A percentile compares a stretch with the other conserved stretches of the same genome.
Evolutionary conservation across 2,797 vertebrate species (phyloP).

Genomic region (Steatocranus sp.): DNA sequence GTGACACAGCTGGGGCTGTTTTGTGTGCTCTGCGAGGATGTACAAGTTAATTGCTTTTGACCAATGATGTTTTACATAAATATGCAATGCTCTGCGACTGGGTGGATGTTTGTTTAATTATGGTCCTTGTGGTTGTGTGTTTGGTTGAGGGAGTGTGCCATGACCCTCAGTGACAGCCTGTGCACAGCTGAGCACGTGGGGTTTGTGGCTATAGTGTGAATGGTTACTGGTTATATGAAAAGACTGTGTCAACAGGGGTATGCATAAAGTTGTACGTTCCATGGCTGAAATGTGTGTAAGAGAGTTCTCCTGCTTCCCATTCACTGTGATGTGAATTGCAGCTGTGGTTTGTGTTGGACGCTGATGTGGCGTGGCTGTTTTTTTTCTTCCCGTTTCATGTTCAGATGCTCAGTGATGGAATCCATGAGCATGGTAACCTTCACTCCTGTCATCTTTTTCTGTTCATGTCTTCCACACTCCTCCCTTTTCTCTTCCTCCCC

Average conservation of each 20-base stretch:
- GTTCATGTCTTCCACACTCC: conserved; percentile 37
- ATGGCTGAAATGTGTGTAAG: conserved; percentile 10
- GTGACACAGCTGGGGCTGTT: conserved; percentile 10
- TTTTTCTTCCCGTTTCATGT: conserved; percentile 60
- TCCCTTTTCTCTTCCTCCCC: conserved; percentile 14
- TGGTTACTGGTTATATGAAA: conserved; percentile 21
- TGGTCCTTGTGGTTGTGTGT: conserved; percentile 64
- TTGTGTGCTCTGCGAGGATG: conserved; percentile 2
- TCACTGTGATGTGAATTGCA: conserved; percentile 71
- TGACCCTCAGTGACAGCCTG: conserved; percentile 54
- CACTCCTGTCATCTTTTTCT: conserved; percentile 60
- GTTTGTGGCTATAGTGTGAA: conserved; percentile 41
- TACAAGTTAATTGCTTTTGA: conserved; percentile 61
- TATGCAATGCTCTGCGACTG: conserved; percentile 44
- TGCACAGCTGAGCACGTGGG: conserved; percentile 42
- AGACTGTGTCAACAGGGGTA: conserved; percentile 38
- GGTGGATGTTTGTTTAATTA: conserved; percentile 69
- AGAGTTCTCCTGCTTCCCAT: conserved; percentile 39
- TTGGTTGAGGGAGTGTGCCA: conserved; percentile 54
- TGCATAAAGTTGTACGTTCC: conserved; percentile 14
- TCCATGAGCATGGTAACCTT: conserved; percentile 61
- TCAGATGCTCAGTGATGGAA: conserved; percentile 58
- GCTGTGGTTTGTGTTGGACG: conserved; percentile 77
- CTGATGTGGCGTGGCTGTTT: conserved; percentile 50
- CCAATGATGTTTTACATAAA: conserved; percentile 64